Conservation (phyloP, 1,140 invertebrate genomes). For the Hylyphantes graminicola region DNA sequence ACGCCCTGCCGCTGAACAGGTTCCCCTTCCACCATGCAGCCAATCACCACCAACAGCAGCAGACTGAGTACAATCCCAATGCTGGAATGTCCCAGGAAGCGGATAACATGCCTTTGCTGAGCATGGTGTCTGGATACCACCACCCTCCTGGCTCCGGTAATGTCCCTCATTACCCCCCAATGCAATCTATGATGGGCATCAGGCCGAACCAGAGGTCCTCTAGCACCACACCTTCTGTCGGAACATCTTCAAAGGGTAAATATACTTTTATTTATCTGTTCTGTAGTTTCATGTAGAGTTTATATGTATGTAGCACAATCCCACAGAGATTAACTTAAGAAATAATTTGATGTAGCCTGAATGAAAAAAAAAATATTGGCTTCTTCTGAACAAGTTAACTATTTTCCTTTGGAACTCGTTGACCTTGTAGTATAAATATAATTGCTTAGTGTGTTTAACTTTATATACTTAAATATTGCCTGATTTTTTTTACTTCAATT, state of each 20-base stretch:
- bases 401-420: no score
- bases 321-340: no score
- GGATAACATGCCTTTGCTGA: constrained; percentile 42
- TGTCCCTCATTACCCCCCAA: constrained; percentile 42
- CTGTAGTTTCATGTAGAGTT: background rate
- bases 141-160: constrained; percentile 45
- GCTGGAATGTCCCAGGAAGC: constrained; percentile 28
- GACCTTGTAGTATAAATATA: no score
- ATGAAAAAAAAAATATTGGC: no score
- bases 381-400: no score
- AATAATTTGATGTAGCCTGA: no score
- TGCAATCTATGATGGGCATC: constrained; percentile 47
- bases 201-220: constrained; percentile 56
- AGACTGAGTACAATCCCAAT: constrained; percentile 47
- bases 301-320: no score
- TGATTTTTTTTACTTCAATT: no score
- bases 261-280: background rate
- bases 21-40: constrained; percentile 41
- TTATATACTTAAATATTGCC: no score
- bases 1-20: constrained; percentile 65
- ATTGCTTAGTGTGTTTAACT: no score
- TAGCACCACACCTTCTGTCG: constrained; percentile 59
- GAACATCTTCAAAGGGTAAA: constrained; percentile 60
- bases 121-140: constrained; percentile 42
- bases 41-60: constrained; percentile 63